A percentile compares a stretch with the other conserved stretches of the same genome.
phyloP scores from a whole-genome alignment of 2,113 vertebrate genomes.

The Sceloporus undulatus region DNA sequence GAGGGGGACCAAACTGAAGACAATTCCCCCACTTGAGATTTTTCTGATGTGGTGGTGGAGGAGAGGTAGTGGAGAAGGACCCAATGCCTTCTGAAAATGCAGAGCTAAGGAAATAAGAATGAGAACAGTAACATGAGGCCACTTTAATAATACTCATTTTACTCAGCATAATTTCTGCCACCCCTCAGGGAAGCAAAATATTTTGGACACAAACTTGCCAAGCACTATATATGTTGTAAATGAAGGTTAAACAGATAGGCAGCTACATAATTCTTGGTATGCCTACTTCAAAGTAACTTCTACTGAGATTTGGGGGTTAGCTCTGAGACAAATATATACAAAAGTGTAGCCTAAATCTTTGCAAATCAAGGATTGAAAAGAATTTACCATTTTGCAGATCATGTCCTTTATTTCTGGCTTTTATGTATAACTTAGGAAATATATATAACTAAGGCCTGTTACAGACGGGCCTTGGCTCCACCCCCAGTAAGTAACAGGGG shows the following conservation, averaged over 20 bases:
- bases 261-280: not conserved
- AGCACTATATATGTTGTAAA: not conserved
- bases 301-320: not conserved
- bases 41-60: slow-evolving; percentile 38
- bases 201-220: not conserved
- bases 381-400: not conserved
- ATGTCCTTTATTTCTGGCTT: not conserved
- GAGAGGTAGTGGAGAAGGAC: not conserved
- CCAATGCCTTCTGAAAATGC: slow-evolving; percentile 48
- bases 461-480: no score
- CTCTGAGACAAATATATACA: not conserved
- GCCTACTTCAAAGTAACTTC: not conserved
- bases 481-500: no score
- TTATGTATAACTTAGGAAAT: not conserved
- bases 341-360: not conserved
- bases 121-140: not conserved
- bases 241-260: not conserved
- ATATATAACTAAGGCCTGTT: no score
- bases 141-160: slow-evolving; percentile 2
- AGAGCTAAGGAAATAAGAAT: slow-evolving; percentile 32
- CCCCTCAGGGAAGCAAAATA: slow-evolving; percentile 8
- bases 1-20: slow-evolving; percentile 47
- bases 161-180: not conserved
- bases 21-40: slow-evolving; percentile 25
- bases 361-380: not conserved